Conservation (phyloP, 2,888 invertebrate genomes). For the Morpho achilles region DNA sequence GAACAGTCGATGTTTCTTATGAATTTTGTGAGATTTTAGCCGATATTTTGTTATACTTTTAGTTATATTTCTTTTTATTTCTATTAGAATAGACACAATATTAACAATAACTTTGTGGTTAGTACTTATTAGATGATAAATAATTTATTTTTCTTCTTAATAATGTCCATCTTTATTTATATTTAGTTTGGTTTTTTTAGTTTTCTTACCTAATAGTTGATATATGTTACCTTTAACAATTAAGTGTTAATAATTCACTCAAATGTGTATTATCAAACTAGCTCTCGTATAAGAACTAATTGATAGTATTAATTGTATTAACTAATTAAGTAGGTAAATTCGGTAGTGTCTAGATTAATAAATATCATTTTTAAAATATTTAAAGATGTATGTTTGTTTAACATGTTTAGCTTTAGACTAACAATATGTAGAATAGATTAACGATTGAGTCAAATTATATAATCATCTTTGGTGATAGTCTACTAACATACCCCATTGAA, state of each 20-base stretch:
- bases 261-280: conserved; percentile 47
- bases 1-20: conserved; percentile 67
- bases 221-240: conserved; percentile 55
- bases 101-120: conserved; percentile 22
- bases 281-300: conserved; percentile 61
- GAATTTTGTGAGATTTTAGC: conserved; percentile 50
- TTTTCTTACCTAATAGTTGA: conserved; percentile 44
- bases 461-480: conserved; percentile 46
- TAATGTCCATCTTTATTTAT: conserved; percentile 53
- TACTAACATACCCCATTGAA: conserved; percentile 70
- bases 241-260: conserved; percentile 43
- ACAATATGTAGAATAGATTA: conserved; percentile 76
- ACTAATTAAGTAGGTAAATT: conserved; percentile 64
- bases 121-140: conserved; percentile 29
- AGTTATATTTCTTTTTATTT: conserved; percentile 37
- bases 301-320: conserved; percentile 75
- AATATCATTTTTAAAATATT: conserved; percentile 75
- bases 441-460: conserved; percentile 52
- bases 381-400: conserved; percentile 77
- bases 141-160: conserved; percentile 43
- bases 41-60: conserved; percentile 35
- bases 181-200: conserved; percentile 45
- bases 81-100: conserved; percentile 27
- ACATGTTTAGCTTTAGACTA: conserved; percentile 78
- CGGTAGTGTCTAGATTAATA: conserved; percentile 74